These are phyloP conservation scores for Stomatorhinus walkeri DNA, from an alignment of 2,797 vertebrate species.

Conservation along the genomic window DNA sequence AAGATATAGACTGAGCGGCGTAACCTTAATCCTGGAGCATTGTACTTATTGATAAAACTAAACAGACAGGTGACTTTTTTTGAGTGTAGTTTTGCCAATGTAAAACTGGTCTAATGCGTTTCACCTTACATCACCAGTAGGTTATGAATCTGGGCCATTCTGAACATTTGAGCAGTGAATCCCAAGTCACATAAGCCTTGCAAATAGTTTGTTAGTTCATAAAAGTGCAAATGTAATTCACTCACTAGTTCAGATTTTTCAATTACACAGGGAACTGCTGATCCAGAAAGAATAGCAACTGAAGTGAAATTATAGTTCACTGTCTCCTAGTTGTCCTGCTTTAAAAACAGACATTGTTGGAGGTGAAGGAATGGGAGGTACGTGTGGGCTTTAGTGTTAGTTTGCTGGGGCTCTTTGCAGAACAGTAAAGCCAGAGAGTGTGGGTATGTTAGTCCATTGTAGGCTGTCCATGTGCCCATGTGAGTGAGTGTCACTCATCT, in stretches of 20 bases:
- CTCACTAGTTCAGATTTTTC: background rate
- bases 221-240: slow-evolving; percentile 1
- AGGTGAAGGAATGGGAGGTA: background rate
- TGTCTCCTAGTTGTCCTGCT: background rate
- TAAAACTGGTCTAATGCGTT: background rate
- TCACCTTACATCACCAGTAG: background rate
- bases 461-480: background rate
- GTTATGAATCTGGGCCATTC: background rate
- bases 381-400: background rate
- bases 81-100: background rate
- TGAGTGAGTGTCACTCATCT: background rate
- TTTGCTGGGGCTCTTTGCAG: background rate
- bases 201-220: background rate
- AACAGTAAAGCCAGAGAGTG: background rate
- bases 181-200: background rate
- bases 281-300: slow-evolving; percentile 1
- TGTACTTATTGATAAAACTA: background rate
- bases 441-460: background rate
- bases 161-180: background rate
- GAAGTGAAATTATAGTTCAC: background rate
- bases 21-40: background rate
- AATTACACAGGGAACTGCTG: slow-evolving; percentile 2
- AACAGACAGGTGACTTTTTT: background rate
- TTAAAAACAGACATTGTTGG: background rate
- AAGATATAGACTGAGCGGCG: background rate